Conservation (phyloP, 2,888 invertebrate species). For the Eupithecia vulgata region DNA sequence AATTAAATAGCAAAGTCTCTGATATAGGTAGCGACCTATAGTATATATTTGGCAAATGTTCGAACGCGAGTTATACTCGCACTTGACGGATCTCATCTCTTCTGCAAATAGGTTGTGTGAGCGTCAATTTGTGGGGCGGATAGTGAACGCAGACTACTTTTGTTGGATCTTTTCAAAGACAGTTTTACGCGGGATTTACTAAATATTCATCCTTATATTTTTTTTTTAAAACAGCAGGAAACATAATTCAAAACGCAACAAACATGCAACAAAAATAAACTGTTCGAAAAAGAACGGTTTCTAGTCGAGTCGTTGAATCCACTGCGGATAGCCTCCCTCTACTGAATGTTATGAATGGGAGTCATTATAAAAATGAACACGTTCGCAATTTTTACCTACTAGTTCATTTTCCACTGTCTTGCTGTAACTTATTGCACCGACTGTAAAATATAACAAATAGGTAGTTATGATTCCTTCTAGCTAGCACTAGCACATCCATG, state of each 20-base stretch:
- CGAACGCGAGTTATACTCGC: no score
- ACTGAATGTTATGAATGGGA: conserved; percentile 16
- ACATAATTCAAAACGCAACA: neutral
- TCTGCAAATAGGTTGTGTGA: no score
- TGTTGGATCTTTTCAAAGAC: no score
- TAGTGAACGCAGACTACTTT: no score
- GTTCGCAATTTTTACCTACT: conserved; percentile 28
- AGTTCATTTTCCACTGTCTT: conserved; percentile 26
- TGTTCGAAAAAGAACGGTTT: neutral
- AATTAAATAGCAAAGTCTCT: no score
- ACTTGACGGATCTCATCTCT: no score
- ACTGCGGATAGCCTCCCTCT: neutral
- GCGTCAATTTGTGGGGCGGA: no score
- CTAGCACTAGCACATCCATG: neutral
- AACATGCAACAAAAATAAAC: neutral
- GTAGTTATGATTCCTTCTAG: neutral
- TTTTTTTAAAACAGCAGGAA: neutral
- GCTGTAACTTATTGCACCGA: conserved; percentile 6
- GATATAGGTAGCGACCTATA: no score
- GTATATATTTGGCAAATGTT: no score
- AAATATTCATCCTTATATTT: no score
- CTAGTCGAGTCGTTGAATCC: neutral
- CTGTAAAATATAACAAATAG: neutral
- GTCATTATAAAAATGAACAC: conserved; percentile 17
- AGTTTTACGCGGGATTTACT: no score